Conservation (phyloP, 2,113 vertebrate genomes). For the Epinephelus cyanopodus region DNA sequence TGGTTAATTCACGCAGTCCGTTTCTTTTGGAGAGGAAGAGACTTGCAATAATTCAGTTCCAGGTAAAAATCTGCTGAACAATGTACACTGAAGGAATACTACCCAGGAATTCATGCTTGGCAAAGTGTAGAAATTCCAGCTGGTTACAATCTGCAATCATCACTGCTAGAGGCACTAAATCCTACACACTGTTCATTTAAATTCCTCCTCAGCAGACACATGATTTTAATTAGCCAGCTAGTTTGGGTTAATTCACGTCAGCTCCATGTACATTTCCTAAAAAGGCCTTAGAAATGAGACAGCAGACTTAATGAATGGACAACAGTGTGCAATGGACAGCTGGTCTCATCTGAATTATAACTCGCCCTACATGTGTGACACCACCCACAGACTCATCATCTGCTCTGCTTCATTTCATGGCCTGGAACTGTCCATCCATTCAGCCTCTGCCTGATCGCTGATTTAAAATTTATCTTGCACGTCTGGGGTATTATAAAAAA, state of each 20-base stretch:
- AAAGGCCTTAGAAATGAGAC: conserved; percentile 5
- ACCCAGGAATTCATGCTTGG: too few species aligned
- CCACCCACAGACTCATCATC: conserved; percentile 76
- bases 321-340: conserved; percentile 49
- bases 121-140: too few species aligned
- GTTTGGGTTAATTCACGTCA: conserved; percentile 2
- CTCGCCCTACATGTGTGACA: conserved; percentile 63
- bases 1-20: too few species aligned
- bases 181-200: too few species aligned
- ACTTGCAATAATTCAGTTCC: too few species aligned
- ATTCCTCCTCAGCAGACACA: conserved; percentile 5
- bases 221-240: not conserved
- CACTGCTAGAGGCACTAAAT: too few species aligned
- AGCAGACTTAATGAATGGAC: conserved; percentile 21
- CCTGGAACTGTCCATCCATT: conserved; percentile 26
- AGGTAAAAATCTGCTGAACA: too few species aligned
- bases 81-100: too few species aligned
- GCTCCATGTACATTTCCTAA: not conserved
- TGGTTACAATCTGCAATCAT: too few species aligned
- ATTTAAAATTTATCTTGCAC: not conserved
- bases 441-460: conserved; percentile 11
- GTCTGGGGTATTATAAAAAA: not conserved
- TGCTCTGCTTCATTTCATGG: conserved; percentile 48
- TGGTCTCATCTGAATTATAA: conserved; percentile 66
- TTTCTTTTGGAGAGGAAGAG: too few species aligned